phyloP scores from a whole-genome alignment of 2,888 invertebrate species.

The Drosophila picticornis region DNA sequence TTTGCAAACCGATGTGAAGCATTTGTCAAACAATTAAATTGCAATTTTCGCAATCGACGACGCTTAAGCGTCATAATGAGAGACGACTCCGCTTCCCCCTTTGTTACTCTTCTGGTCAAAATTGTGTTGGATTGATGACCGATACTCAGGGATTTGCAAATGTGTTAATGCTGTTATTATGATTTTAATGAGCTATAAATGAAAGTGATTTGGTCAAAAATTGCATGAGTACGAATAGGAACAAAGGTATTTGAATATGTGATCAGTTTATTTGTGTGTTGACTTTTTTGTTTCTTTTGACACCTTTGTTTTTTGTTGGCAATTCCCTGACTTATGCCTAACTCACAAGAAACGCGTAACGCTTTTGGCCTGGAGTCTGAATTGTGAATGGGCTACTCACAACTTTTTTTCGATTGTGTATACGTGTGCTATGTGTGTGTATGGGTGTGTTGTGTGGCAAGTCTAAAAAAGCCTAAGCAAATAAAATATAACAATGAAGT shows the following conservation, averaged over 20 bases:
- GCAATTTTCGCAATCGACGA: conserved; percentile 66
- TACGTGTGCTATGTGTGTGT: not conserved
- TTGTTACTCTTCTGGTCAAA: not conserved
- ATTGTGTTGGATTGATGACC: conserved; percentile 68
- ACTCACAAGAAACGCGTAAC: conserved; percentile 10
- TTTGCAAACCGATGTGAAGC: conserved; percentile 19
- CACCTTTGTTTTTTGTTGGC: conserved; percentile 3
- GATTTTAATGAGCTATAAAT: conserved; percentile 73
- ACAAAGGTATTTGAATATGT: conserved; percentile 2
- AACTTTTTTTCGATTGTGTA: not conserved
- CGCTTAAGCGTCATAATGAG: conserved; percentile 46
- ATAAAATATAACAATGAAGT: conserved; percentile 20
- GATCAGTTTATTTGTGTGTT: conserved; percentile 21
- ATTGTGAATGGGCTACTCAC: conserved; percentile 16
- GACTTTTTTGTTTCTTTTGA: conserved; percentile 3
- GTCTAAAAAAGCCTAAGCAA: conserved; percentile 7
- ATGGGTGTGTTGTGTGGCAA: not conserved
- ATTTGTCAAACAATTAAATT: conserved; percentile 67
- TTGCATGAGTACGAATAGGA: conserved; percentile 9
- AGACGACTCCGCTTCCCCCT: not conserved
- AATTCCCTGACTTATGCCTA: conserved; percentile 28
- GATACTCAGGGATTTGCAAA: conserved; percentile 15
- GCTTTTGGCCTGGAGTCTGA: not conserved
- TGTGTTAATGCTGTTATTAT: conserved; percentile 63
- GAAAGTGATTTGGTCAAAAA: conserved; percentile 61